Base-by-base conservation (phyloP, 1,140 invertebrate species). In the Zaprionus nigranus region DNA sequence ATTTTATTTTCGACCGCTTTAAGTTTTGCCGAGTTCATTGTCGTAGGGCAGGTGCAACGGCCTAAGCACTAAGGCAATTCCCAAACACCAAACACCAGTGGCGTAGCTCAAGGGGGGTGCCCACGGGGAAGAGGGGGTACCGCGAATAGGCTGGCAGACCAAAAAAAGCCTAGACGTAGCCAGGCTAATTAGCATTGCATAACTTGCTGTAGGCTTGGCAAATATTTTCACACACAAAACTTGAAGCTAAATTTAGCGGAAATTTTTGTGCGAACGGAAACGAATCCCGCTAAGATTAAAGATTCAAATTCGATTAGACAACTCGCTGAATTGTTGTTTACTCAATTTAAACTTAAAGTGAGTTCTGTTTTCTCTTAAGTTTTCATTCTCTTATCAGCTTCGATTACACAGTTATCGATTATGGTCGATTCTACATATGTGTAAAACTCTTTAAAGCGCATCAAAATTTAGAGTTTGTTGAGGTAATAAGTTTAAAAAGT, bases 41-140 rank as follows among this genome's bases (percentile, higher is more conserved):
- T 73, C 69, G 63, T 77, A 73, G 75, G 75, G 58, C 75, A 77
- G 75, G 69, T 77, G 75, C 75, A 77, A 77, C 58, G 70, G 70
- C 73, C 73, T 75, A 73, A 76, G 28, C 58, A 15, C 53, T 65
- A 17, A 57, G 66, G 43, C 56, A 51, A 60, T 34, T 49, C 56
- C 51, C 24, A 12, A 24, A 24, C 24, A 12, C 49, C 30, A 34
- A 34, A 34, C 30, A 11, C 9, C 30, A 28, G 53, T 5, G 26
- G 15, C 22, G 24, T 54, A 28, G 26, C 13, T 40, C 0, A n/a
- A 40, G 6, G 22, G 51, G 15, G 20, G 24, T 11, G 5, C 22
- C 22, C 11, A 51, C 2, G 5, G 20, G 17, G 46, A 9, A n/a
- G 34, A n/a, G 56, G 30, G 30, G 30, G 4, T 34, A 34, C 15